phyloP scores from a whole-genome alignment of 2,888 invertebrate genomes.

The Saturnia japonica region DNA sequence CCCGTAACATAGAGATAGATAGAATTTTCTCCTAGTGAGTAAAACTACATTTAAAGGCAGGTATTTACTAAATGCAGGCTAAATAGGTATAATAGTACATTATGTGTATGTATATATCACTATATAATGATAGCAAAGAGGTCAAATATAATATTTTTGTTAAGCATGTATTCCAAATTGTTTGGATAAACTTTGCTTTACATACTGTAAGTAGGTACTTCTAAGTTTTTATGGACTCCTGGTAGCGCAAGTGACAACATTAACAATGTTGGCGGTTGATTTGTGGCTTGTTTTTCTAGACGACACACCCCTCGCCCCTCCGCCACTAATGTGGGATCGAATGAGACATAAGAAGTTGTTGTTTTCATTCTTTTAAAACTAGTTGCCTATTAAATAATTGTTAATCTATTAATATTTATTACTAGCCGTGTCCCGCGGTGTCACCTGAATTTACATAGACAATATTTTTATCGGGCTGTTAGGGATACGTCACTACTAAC shows the following conservation, averaged over 20 bases:
- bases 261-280: constrained; percentile 33
- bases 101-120: neutral
- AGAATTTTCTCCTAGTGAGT: constrained; percentile 37
- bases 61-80: too few species aligned
- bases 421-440: too few species aligned
- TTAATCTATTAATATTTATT: too few species aligned
- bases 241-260: constrained; percentile 62
- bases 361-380: too few species aligned
- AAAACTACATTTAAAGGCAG: constrained; percentile 19
- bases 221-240: constrained; percentile 48
- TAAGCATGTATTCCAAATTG: neutral
- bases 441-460: too few species aligned
- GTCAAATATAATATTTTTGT: neutral
- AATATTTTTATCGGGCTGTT: too few species aligned
- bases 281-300: neutral
- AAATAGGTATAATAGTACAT: constrained; percentile 11
- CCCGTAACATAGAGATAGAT: constrained; percentile 42
- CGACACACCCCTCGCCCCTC: too few species aligned
- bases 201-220: constrained; percentile 17
- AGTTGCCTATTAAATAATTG: too few species aligned
- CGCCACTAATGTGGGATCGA: too few species aligned
- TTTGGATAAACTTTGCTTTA: neutral
- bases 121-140: neutral
- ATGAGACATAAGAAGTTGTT: too few species aligned
- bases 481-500: too few species aligned